A percentile compares a stretch with the other conserved stretches of the same genome.
Evolutionary conservation across 92 coral and sea anemone genomes (phyloP).

Genomic region (Micromussa lordhowensis): DNA sequence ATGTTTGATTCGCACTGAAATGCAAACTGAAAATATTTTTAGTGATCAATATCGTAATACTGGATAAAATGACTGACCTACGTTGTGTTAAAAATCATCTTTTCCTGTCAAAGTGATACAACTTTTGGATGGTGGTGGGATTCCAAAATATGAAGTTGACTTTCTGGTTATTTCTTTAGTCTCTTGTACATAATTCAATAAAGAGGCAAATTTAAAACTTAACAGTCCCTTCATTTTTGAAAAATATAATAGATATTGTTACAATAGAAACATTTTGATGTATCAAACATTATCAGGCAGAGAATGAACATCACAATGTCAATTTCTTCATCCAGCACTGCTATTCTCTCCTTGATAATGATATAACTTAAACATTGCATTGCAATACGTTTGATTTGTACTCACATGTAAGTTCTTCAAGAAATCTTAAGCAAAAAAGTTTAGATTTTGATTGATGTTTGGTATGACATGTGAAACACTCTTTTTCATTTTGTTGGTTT

Average conservation of each 20-base stretch:
- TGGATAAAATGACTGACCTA: not conserved
- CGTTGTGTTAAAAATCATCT: not conserved
- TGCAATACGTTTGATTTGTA: not conserved
- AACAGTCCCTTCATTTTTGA: not conserved
- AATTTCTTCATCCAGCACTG: not conserved
- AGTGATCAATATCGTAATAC: constrained; percentile 16
- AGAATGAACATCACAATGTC: not conserved
- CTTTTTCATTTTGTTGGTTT: not conserved
- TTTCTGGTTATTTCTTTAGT: not conserved
- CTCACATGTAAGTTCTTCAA: too few relatives aligned
- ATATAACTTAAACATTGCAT: not conserved
- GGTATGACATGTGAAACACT: not conserved
- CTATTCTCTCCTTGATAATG: not conserved
- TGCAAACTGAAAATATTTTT: not conserved
- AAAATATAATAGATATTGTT: not conserved
- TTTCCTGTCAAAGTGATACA: not conserved
- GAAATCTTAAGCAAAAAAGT: not conserved
- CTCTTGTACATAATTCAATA: not conserved
- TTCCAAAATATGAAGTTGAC: not conserved
- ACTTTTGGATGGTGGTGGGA: not conserved
- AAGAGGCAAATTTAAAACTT: not conserved
- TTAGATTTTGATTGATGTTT: not conserved
- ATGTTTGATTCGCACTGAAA: not conserved
- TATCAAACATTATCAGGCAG: not conserved
- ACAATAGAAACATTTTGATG: not conserved